Evolutionary conservation across 2,888 invertebrate species (phyloP), one percentile per base, ranked within the genome.

Genomic region (Trissolcus brochymenae): DNA sequence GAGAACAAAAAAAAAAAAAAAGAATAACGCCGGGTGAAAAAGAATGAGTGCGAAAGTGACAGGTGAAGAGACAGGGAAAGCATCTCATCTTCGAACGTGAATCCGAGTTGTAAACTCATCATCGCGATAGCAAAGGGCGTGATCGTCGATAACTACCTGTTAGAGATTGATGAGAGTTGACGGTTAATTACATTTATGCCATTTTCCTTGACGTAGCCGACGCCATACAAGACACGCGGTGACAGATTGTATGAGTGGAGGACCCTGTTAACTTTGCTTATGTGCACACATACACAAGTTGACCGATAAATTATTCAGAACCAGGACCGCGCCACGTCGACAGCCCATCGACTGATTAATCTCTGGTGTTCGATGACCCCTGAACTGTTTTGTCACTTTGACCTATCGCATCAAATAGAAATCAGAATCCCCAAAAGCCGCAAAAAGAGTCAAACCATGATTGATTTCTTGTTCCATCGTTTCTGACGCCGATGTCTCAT

Each of bases 161-260:
- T 79, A 72, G 75, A 79, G 78, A 79, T 79, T 76, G 78, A 79
- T 79, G 72, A 68, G 62, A 79, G 67, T 60, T 79, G 78, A 78
- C 68, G 72, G 75, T 78, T 78, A 76, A 79, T 79, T 79, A 79
- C 78, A 72, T 79, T 79, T 75, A 68, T 68, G 75, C 78, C 78
- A 79, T 79, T 76, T 79, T 79, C 75, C 78, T 79, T 72, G 75
- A 68, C 72, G 78, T 79, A 56, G 78, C 64, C 35, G 64, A 76
- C 57, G 68, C 65, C 57, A 65, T 62, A 73, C 78, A 76, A 79
- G 75, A 62, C 57, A 55, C 61, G 78, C 56, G 67, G 68, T 75
- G 78, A 72, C 65, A 77, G 60, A 35, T 57, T 40, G 7, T 35
- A 60, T 21, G 29, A 54, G 56, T 60, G 61, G 56, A 46, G 53